These are phyloP conservation scores for Capitulum mitella DNA, from an alignment of 2,888 invertebrate species.

Conservation along the genomic window DNA sequence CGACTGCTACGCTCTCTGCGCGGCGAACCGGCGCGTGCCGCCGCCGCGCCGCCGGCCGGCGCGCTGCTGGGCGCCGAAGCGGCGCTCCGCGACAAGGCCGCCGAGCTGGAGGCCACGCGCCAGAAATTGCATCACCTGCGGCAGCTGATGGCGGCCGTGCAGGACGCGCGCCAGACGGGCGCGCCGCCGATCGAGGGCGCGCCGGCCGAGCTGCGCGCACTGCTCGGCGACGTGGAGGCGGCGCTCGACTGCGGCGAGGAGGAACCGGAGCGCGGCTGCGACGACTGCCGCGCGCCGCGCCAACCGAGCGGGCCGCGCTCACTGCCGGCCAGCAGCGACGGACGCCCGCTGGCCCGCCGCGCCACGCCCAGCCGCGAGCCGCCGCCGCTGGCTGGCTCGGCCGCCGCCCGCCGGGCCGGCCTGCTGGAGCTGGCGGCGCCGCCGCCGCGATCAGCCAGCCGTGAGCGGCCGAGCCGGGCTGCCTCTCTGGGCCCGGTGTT, in stretches of 20 bases:
- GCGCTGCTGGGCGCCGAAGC: not conserved
- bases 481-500: not conserved
- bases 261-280: not conserved
- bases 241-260: not conserved
- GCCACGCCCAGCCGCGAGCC: not conserved
- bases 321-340: not conserved
- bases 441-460: not conserved
- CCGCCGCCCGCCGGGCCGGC: not conserved
- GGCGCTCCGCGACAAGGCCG: not conserved
- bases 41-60: not conserved
- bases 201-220: conserved; percentile 11
- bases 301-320: not conserved
- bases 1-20: not conserved
- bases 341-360: not conserved
- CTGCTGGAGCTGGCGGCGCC: not conserved
- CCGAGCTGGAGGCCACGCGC: conserved; percentile 11
- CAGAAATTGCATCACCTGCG: conserved; percentile 16
- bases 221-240: conserved; percentile 9
- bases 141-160: conserved; percentile 10
- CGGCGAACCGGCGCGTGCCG: not conserved
- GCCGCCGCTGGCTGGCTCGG: not conserved
- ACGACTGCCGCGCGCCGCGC: not conserved
- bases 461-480: not conserved
- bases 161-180: not conserved
- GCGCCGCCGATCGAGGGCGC: not conserved